Conservation (phyloP, 2,888 invertebrate genomes). For the Iphiclides podalirius region DNA sequence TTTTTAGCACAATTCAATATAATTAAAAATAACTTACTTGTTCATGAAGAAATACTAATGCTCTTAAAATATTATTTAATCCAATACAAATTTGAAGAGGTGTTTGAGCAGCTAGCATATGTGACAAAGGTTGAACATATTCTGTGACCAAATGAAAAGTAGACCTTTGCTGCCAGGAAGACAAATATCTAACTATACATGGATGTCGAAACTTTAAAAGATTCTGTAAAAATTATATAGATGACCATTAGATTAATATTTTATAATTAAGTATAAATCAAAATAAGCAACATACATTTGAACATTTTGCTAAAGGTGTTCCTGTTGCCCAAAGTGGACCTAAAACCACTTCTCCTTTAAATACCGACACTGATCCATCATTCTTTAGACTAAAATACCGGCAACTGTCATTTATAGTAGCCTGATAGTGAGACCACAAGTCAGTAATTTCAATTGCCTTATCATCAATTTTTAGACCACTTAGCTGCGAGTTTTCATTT, state of each 20-base stretch:
- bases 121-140: constrained; percentile 87
- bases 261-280: background rate
- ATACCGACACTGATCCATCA: constrained; percentile 84
- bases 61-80: constrained; percentile 88
- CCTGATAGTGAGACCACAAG: constrained; percentile 87
- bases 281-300: constrained; percentile 80
- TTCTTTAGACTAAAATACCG: constrained; percentile 73
- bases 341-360: constrained; percentile 85
- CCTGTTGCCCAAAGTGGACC: constrained; percentile 83
- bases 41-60: constrained; percentile 90
- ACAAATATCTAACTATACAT: constrained; percentile 89
- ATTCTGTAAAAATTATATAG: constrained; percentile 81
- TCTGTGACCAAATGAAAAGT: constrained; percentile 90
- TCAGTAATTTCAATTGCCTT: constrained; percentile 88
- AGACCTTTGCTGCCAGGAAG: constrained; percentile 88
- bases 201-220: constrained; percentile 93
- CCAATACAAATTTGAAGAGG: constrained; percentile 92
- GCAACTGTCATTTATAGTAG: constrained; percentile 80
- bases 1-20: too few relatives aligned
- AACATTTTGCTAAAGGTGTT: constrained; percentile 87
- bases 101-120: constrained; percentile 82
- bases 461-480: constrained; percentile 86
- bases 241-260: background rate
- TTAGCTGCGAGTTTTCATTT: constrained; percentile 86
- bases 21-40: constrained; percentile 75